Conservation (phyloP, 2,888 invertebrate species). For the Melangyna quadrimaculata region DNA sequence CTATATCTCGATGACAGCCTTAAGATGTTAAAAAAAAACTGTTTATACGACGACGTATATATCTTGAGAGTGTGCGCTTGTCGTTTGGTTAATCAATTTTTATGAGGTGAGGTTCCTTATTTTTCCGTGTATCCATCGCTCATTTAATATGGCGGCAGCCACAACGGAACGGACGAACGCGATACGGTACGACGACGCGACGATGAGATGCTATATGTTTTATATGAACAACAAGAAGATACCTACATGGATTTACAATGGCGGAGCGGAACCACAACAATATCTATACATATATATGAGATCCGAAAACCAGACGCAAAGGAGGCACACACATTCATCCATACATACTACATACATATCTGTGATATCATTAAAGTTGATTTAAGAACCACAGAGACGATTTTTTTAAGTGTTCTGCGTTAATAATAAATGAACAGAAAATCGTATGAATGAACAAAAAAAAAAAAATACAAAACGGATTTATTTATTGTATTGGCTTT, state of each 20-base stretch:
- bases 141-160: constrained; percentile 61
- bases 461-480: constrained; percentile 22
- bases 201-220: background rate
- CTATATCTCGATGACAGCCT: constrained; percentile 61
- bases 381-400: constrained; percentile 63
- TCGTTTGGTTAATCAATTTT: constrained; percentile 71
- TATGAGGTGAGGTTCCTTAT: constrained; percentile 71
- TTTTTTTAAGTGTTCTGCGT: constrained; percentile 52
- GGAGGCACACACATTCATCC: constrained; percentile 7
- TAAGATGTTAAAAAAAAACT: constrained; percentile 34
- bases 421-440: constrained; percentile 59
- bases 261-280: constrained; percentile 12
- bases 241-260: constrained; percentile 31
- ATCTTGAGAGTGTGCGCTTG: constrained; percentile 68
- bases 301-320: constrained; percentile 17
- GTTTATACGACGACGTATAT: background rate
- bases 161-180: constrained; percentile 5
- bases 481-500: constrained; percentile 46
- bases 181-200: background rate
- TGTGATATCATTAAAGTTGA: constrained; percentile 50
- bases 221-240: constrained; percentile 30
- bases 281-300: too few relatives aligned
- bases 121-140: constrained; percentile 69
- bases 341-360: background rate
- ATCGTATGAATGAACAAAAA: background rate